Conservation (phyloP, 2,888 invertebrate species). For the Nymphalis c-album region DNA sequence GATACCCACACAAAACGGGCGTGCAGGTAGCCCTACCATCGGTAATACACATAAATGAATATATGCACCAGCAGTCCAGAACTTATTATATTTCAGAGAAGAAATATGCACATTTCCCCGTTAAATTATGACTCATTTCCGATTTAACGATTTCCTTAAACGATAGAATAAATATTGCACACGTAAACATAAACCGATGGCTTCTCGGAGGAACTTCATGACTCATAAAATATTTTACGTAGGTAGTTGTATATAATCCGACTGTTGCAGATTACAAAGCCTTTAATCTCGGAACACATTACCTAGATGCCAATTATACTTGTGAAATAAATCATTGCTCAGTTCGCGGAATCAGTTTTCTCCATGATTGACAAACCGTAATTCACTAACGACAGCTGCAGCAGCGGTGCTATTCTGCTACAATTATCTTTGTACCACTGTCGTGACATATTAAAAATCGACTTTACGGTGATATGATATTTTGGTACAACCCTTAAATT, state of each 20-base stretch:
- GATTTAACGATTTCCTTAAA: conserved; percentile 54
- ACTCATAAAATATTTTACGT: conserved; percentile 55
- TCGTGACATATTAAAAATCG: too few species aligned
- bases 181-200: conserved; percentile 48
- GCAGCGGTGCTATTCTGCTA: background rate
- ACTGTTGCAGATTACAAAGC: conserved; percentile 44
- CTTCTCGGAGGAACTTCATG: conserved; percentile 53
- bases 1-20: too few species aligned
- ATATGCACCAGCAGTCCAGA: too few species aligned
- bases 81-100: conserved; percentile 17
- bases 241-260: conserved; percentile 34
- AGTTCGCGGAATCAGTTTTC: background rate
- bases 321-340: background rate
- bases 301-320: conserved; percentile 28
- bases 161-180: conserved; percentile 53
- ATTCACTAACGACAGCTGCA: background rate
- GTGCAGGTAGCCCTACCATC: too few species aligned
- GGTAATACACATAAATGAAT: too few species aligned
- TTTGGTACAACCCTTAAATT: too few species aligned
- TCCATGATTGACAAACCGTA: background rate
- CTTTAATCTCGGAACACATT: conserved; percentile 41
- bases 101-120: conserved; percentile 34
- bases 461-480: too few species aligned
- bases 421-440: too few species aligned
- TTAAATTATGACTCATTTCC: conserved; percentile 47